Evolutionary conservation across 92 coral and sea anemone species (phyloP).

Genomic region (Siderastrea radians): DNA sequence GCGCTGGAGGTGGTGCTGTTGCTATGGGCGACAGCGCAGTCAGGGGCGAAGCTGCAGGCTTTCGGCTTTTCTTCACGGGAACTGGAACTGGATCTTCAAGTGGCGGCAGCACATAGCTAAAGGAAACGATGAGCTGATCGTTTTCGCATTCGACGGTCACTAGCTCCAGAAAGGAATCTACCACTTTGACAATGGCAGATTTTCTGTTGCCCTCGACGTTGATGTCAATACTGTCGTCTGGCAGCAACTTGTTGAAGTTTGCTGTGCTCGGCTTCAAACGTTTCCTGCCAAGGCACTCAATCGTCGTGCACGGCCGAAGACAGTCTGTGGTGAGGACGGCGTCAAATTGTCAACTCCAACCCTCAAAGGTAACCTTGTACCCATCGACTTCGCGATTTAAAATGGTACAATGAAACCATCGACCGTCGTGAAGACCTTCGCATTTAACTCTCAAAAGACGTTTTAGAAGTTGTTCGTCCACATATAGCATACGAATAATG

Average conservation of each 20-base stretch:
- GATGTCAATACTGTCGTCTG: background rate
- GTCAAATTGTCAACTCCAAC: background rate
- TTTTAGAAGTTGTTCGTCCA: no score
- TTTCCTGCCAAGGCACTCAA: no score
- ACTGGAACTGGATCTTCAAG: background rate
- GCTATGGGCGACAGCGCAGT: background rate
- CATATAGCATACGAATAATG: no score
- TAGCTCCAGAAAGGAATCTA: background rate
- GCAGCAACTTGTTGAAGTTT: no score
- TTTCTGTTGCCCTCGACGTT: background rate
- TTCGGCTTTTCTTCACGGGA: background rate
- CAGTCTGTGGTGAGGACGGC: no score
- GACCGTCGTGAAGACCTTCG: constrained; percentile 17
- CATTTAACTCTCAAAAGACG: background rate
- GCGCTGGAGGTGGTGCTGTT: background rate
- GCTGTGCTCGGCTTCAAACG: no score
- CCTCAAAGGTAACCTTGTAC: constrained; percentile 3
- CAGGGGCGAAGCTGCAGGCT: background rate
- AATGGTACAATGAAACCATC: constrained; percentile 3
- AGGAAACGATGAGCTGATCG: background rate
- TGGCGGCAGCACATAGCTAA: background rate
- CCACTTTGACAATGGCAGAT: background rate
- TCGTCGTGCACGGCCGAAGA: no score
- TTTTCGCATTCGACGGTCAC: background rate
- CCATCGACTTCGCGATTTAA: background rate